Evolutionary conservation across 2,888 invertebrate species (phyloP).

Genomic region (Machimus atricapillus): DNA sequence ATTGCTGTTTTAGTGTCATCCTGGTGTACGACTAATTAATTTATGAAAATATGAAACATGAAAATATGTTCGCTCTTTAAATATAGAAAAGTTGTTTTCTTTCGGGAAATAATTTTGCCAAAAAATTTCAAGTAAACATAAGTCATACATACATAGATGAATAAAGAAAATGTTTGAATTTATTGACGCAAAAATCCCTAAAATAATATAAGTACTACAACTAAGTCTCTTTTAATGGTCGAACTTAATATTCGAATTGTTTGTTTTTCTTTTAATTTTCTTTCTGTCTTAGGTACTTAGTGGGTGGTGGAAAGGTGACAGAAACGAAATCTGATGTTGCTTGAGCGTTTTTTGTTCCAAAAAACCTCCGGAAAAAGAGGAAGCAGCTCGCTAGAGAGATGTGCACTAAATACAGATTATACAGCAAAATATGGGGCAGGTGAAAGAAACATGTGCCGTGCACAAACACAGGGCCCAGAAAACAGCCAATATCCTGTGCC

Average conservation of each 20-base stretch:
- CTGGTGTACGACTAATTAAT: no score
- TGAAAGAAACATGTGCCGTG: conserved; percentile 24
- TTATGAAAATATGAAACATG: no score
- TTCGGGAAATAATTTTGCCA: no score
- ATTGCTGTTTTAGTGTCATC: no score
- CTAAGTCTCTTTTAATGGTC: background rate
- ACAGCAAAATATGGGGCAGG: conserved; percentile 24
- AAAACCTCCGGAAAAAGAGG: background rate
- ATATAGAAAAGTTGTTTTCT: no score
- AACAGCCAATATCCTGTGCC: conserved; percentile 4
- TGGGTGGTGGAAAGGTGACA: background rate
- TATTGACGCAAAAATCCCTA: background rate
- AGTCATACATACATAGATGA: no score
- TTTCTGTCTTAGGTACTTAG: background rate
- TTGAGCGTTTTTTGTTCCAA: background rate
- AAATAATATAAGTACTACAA: background rate
- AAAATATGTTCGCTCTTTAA: no score
- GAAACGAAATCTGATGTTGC: background rate
- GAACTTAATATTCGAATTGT: background rate
- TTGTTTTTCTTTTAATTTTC: background rate
- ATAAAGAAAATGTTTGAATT: no score
- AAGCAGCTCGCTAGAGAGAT: background rate
- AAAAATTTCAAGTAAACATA: no score
- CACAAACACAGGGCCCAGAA: background rate
- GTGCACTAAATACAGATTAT: conserved; percentile 39